phyloP scores from a whole-genome alignment of 1,140 invertebrate species.

The Lepidostoma basale region DNA sequence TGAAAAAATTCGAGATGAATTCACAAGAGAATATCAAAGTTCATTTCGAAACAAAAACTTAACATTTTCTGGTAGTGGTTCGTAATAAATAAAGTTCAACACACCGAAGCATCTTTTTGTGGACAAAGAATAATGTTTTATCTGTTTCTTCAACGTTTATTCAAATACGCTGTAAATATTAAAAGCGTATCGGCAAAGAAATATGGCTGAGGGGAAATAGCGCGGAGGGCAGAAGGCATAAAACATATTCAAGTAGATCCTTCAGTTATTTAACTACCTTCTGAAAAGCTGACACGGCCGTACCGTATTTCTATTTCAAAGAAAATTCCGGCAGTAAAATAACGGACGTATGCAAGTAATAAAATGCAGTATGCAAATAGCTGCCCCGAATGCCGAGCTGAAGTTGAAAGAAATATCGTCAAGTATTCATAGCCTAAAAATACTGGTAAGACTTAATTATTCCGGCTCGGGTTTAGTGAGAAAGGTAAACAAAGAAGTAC shows the following conservation, averaged over 20 bases:
- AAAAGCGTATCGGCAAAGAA: no score
- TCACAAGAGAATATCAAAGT: no score
- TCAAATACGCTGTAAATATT: no score
- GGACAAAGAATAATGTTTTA: no score
- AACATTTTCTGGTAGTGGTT: no score
- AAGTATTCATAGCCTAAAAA: not conserved
- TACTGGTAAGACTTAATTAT: slow-evolving; percentile 14
- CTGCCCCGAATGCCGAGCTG: not conserved
- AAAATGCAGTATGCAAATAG: slow-evolving; percentile 19
- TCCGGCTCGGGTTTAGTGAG: not conserved
- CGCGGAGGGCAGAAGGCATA: no score
- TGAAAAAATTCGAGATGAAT: no score
- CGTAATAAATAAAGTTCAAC: no score
- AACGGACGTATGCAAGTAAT: not conserved
- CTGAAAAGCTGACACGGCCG: not conserved
- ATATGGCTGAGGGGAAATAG: no score
- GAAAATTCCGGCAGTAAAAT: not conserved
- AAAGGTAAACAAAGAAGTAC: not conserved
- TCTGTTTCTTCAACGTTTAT: no score
- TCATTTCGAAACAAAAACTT: no score
- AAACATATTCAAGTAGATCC: not conserved
- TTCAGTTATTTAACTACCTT: slow-evolving; percentile 22
- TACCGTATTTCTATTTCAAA: not conserved
- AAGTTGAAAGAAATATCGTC: slow-evolving; percentile 11
- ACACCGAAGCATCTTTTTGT: no score